phyloP scores from a whole-genome alignment of 2,797 vertebrate species.

The Semotilus atromaculatus region DNA sequence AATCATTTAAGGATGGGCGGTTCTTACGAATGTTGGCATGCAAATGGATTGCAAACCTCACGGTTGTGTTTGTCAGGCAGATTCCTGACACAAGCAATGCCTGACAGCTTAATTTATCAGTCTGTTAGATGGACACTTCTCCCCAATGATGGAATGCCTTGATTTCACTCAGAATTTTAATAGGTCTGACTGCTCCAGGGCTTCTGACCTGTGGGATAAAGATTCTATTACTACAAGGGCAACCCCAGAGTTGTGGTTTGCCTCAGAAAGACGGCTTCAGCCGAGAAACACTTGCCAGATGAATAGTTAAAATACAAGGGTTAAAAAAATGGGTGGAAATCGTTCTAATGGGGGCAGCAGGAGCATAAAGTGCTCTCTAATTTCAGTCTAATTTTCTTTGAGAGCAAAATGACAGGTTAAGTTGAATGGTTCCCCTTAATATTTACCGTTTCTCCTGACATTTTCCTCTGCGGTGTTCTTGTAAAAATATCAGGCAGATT shows the following conservation, averaged over 20 bases:
- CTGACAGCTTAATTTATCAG: constrained; percentile 78
- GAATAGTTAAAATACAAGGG: constrained; percentile 41
- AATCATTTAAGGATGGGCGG: constrained; percentile 21
- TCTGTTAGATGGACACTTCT: constrained; percentile 70
- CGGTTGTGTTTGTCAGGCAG: constrained; percentile 62
- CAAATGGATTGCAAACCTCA: constrained; percentile 21
- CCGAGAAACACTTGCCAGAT: constrained; percentile 28
- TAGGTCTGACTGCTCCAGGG: constrained; percentile 23
- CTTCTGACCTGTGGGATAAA: constrained; percentile 35
- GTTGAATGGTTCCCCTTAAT: constrained; percentile 44
- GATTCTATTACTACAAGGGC: constrained; percentile 35
- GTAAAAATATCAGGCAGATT: constrained; percentile 55
- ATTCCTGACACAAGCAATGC: constrained; percentile 71
- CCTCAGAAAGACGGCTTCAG: constrained; percentile 27
- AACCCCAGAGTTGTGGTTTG: constrained; percentile 33
- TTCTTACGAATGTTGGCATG: background rate
- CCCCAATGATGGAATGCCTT: constrained; percentile 64
- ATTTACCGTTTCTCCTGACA: constrained; percentile 39
- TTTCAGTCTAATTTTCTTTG: constrained; percentile 54
- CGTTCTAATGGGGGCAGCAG: constrained; percentile 36
- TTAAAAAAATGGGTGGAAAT: constrained; percentile 40
- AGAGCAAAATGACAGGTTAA: constrained; percentile 58
- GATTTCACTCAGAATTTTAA: constrained; percentile 49
- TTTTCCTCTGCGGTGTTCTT: constrained; percentile 46
- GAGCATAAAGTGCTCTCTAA: constrained; percentile 46